Conservation (phyloP, 2,888 invertebrate species). For the Tenthredo livida region DNA sequence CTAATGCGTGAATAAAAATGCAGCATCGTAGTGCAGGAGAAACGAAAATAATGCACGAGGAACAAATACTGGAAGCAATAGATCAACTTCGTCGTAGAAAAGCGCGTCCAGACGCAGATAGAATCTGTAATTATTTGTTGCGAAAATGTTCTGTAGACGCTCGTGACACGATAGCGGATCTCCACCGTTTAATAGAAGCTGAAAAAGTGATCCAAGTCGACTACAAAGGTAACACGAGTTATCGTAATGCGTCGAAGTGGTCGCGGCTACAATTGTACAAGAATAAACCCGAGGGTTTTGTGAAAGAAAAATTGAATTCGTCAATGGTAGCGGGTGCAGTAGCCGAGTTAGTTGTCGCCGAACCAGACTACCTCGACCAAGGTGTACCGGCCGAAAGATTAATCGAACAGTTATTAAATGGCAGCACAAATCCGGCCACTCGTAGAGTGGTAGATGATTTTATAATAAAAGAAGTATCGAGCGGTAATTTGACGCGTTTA, state of each 20-base stretch:
- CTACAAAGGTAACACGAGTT: constrained; percentile 92
- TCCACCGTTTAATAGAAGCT: constrained; percentile 87
- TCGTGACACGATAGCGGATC: constrained; percentile 85
- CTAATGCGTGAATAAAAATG: constrained; percentile 49
- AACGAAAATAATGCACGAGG: constrained; percentile 85
- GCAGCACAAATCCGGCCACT: constrained; percentile 82
- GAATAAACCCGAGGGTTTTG: constrained; percentile 79
- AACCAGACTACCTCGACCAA: constrained; percentile 86
- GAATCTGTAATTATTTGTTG: constrained; percentile 90
- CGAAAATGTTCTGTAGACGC: constrained; percentile 87
- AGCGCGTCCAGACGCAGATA: constrained; percentile 90
- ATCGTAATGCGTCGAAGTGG: constrained; percentile 90
- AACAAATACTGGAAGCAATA: constrained; percentile 90
- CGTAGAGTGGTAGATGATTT: constrained; percentile 82
- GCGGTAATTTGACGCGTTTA: constrained; percentile 84
- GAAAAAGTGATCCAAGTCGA: constrained; percentile 90
- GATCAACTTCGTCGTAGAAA: constrained; percentile 91
- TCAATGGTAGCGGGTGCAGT: constrained; percentile 84
- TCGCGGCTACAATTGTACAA: constrained; percentile 77
- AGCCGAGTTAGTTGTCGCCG: constrained; percentile 85
- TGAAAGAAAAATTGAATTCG: constrained; percentile 78
- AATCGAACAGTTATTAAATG: constrained; percentile 81
- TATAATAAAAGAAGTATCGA: constrained; percentile 85
- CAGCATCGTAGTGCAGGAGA: constrained; percentile 76
- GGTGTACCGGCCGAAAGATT: constrained; percentile 86